Base-by-base conservation (phyloP, 1,140 invertebrate genomes). In the Neuroterus valhalla region DNA sequence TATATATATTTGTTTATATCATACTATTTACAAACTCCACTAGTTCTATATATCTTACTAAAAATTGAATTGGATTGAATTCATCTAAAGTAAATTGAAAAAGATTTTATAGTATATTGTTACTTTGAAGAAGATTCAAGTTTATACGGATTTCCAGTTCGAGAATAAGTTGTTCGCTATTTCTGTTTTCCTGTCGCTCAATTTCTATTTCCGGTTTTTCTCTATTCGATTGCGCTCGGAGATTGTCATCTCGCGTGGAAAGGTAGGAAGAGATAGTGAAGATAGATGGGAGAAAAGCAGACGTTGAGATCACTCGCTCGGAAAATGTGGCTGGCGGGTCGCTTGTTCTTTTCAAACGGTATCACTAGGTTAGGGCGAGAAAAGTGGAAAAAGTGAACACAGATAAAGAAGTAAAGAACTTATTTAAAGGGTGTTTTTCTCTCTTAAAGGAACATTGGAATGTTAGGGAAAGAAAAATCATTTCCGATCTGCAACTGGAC, bases 171-270 rank as follows among this genome's bases (percentile, higher is more conserved):
- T 48, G n/a, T 48, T 48, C 46, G 5, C 46, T 48, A 8, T 38
- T 31, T 6, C 2, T 31, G 5, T 31, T 31, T 48, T 48, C 46
- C 46, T 48, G 46, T 48, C 46, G 46, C 10, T 48, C 17, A 17
- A 48, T 48, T 48, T 48, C 46, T 48, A 48, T 48, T 48, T 48
- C 46, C 46, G 46, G n/a, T 48, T 46, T 46, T n/a, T 48, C 17
- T 48, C 46, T 48, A 48, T 48, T 48, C n/a, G 46, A 48, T 48
- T 48, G 46, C 46, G 17, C 46, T 19, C 46, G 17, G 17, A 48
- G 46, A 48, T 48, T 48, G 46, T n/a, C 46, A 48, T 48, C 46
- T 17, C 17, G 46, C 46, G 15, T 48, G 46, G 46, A 48, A 48
- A 48, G 46, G 17, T 19, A 48, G 46, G 8, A n/a, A 48, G 31